A percentile compares a stretch with the other conserved stretches of the same genome.
Evolutionary conservation across 1,140 invertebrate genomes (phyloP).

Genomic region (Aphelenchoides besseyi): DNA sequence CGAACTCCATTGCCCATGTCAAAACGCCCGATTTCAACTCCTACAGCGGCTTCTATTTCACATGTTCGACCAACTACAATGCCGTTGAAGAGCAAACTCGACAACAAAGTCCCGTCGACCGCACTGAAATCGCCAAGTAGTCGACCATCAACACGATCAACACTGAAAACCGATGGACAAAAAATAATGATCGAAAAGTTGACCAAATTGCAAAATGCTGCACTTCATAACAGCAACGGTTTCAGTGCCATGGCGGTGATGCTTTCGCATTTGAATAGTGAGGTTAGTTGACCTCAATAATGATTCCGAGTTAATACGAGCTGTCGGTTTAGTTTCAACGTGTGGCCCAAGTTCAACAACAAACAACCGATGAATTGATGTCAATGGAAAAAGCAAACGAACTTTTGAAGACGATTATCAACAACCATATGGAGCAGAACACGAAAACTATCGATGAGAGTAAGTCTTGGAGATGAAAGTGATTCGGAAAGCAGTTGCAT

Average conservation of each 20-base stretch:
- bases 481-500: no score
- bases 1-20: not conserved
- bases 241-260: not conserved
- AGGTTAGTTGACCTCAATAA: not conserved
- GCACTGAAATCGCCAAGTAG: not conserved
- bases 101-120: not conserved
- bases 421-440: conserved; percentile 16
- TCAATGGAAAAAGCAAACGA: conserved; percentile 15
- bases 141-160: not conserved
- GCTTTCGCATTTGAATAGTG: not conserved
- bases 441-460: conserved; percentile 7
- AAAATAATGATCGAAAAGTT: conserved; percentile 2
- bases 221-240: conserved; percentile 6
- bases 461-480: conserved; percentile 1
- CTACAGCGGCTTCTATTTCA: not conserved
- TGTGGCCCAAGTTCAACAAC: not conserved
- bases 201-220: not conserved
- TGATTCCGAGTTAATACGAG: not conserved
- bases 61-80: not conserved
- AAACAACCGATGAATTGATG: not conserved
- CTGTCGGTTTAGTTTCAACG: conserved; percentile 4
- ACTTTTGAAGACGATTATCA: not conserved
- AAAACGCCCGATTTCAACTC: not conserved
- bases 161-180: not conserved
- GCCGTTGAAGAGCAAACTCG: not conserved